A percentile compares a stretch with the other conserved stretches of the same genome.
phyloP scores from a whole-genome alignment of 2,797 vertebrate species.

The Decapterus maruadsi region DNA sequence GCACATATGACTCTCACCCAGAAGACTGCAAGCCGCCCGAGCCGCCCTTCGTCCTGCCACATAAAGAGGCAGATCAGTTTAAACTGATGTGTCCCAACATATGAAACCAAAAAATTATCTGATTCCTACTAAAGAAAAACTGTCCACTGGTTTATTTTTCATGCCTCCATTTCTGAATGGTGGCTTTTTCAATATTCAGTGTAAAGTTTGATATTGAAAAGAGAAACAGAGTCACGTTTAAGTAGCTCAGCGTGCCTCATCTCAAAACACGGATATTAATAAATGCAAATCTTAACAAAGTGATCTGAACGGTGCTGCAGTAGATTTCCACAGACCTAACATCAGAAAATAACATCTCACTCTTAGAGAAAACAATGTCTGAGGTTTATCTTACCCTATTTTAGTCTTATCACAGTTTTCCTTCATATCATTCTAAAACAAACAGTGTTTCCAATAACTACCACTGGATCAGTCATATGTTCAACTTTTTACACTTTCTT shows the following conservation, averaged over 20 bases:
- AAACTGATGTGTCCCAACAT: background rate
- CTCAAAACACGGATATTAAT: too few relatives aligned
- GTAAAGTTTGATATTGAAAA: too few relatives aligned
- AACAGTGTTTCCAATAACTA: background rate
- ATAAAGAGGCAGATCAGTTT: background rate
- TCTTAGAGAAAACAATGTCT: background rate
- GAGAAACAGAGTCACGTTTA: too few relatives aligned
- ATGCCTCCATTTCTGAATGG: too few relatives aligned
- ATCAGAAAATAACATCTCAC: background rate
- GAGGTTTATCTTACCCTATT: background rate
- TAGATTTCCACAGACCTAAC: background rate
- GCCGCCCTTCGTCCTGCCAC: too few relatives aligned
- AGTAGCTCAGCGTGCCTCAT: too few relatives aligned
- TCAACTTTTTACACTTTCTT: background rate
- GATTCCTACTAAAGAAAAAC: background rate
- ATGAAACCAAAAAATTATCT: background rate
- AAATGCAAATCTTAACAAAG: too few relatives aligned
- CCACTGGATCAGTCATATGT: background rate
- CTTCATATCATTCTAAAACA: too few relatives aligned
- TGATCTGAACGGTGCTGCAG: background rate
- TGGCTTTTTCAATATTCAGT: too few relatives aligned
- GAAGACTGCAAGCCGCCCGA: too few relatives aligned
- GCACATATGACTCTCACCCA: too few relatives aligned
- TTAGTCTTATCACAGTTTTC: background rate
- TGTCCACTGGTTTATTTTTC: background rate